A percentile compares a stretch with the other conserved stretches of the same genome.
Conservation (phyloP, 92 coral and sea anemone genomes). For the Epizoanthus scotinus region DNA sequence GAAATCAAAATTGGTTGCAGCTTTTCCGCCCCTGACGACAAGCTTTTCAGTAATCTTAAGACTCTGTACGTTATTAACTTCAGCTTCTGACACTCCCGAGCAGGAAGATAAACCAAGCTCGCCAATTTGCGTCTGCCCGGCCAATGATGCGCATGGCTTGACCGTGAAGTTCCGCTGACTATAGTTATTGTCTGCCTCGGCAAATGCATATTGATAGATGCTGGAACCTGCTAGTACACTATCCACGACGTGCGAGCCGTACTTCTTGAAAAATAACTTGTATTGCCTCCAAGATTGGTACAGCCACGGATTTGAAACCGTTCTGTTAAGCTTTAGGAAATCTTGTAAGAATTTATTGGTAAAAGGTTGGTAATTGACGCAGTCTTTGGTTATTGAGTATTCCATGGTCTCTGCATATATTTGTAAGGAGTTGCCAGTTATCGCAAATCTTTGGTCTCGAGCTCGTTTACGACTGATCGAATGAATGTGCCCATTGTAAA, state of each 20-base stretch:
- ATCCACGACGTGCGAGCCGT: conserved; percentile 66
- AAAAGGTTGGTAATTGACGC: conserved; percentile 45
- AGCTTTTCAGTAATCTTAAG: conserved; percentile 15
- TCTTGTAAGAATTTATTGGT: conserved; percentile 33
- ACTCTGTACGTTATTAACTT: conserved; percentile 15
- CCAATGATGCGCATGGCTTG: conserved; percentile 63
- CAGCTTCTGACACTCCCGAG: conserved; percentile 53
- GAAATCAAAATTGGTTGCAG: conserved; percentile 18
- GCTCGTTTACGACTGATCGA: conserved; percentile 52
- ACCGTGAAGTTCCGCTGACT: conserved; percentile 55
- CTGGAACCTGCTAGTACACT: conserved; percentile 56
- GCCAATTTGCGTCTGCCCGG: conserved; percentile 16
- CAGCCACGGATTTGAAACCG: conserved; percentile 38
- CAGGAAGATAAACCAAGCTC: conserved; percentile 53
- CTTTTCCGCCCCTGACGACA: conserved; percentile 38
- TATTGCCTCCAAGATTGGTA: conserved; percentile 48
- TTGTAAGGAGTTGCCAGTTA: conserved; percentile 50
- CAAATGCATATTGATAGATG: conserved; percentile 65
- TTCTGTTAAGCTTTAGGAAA: conserved; percentile 23
- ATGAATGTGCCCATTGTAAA: conserved; percentile 55
- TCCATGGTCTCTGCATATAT: conserved; percentile 39
- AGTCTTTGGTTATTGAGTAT: conserved; percentile 49
- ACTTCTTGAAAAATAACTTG: conserved; percentile 46
- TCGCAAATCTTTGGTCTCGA: conserved; percentile 34
- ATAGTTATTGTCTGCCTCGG: conserved; percentile 12